Evolutionary conservation across 2,888 invertebrate genomes (phyloP).

Genomic region (Dusona sp.): DNA sequence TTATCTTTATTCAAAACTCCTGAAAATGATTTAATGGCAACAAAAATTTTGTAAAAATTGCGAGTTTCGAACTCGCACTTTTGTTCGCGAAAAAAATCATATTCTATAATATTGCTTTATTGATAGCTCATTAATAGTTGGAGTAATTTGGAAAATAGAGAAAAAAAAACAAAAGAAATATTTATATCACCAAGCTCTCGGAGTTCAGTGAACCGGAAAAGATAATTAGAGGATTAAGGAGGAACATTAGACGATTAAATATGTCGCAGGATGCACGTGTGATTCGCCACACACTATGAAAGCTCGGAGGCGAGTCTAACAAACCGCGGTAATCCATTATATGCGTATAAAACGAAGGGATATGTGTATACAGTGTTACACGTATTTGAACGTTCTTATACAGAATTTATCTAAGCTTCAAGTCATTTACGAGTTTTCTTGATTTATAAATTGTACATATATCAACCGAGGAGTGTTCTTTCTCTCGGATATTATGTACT

Average conservation of each 20-base stretch:
- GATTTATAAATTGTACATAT: neutral
- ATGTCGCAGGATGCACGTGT: slow-evolving; percentile 50
- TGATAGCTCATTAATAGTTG: too few species aligned
- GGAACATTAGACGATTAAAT: slow-evolving; percentile 41
- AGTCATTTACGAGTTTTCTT: slow-evolving; percentile 40
- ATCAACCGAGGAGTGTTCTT: neutral
- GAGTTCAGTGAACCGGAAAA: slow-evolving; percentile 28
- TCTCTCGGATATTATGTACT: neutral
- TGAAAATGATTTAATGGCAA: too few species aligned
- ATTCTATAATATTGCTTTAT: too few species aligned
- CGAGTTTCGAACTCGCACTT: too few species aligned
- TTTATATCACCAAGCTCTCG: too few species aligned
- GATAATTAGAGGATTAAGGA: slow-evolving; percentile 45
- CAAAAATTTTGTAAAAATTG: too few species aligned
- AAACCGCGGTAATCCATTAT: slow-evolving; percentile 55
- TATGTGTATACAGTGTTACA: slow-evolving; percentile 46
- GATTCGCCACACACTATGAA: slow-evolving; percentile 17
- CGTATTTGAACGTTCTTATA: neutral
- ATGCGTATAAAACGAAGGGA: slow-evolving; percentile 37
- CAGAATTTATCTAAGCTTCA: slow-evolving; percentile 48
- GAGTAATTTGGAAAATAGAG: neutral
- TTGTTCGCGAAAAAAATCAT: too few species aligned
- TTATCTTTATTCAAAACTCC: too few species aligned
- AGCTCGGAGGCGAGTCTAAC: slow-evolving; percentile 40
- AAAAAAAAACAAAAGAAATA: neutral